Percentiles rank a stretch among this genome's conserved stretches.
phyloP scores from a whole-genome alignment of 2,113 vertebrate genomes.

The human (Homo sapiens) region DNA sequence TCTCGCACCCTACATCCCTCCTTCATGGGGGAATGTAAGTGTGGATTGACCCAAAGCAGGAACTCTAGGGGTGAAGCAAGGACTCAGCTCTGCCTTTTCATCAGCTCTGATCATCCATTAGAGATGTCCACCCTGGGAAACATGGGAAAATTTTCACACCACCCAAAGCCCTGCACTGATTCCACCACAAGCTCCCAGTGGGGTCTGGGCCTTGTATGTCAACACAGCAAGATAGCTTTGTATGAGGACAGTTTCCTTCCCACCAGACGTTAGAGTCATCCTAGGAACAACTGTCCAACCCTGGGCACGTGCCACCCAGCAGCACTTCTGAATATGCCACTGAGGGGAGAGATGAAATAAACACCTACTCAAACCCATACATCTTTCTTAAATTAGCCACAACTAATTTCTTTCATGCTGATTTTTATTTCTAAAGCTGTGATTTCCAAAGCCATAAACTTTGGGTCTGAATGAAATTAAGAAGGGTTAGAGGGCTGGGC shows the following conservation, averaged over 20 bases:
- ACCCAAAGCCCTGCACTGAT: neutral
- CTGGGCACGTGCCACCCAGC: too few relatives aligned
- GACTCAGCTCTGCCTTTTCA: neutral
- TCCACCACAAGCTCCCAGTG: neutral
- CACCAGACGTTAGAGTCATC: rapidly evolving
- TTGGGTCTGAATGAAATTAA: neutral
- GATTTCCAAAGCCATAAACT: neutral
- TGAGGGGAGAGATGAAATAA: neutral
- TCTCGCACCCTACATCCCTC: neutral
- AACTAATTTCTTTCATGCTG: neutral
- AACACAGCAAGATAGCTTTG: rapidly evolving
- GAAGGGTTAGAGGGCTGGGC: too few relatives aligned
- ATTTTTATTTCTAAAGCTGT: neutral
- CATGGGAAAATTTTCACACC: neutral
- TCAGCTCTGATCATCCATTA: neutral
- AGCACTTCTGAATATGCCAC: neutral
- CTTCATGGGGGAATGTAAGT: neutral
- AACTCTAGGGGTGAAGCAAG: too few relatives aligned
- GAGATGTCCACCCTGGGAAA: too few relatives aligned
- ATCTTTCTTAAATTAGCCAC: neutral
- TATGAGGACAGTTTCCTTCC: neutral
- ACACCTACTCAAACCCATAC: neutral
- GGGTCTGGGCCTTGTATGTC: neutral
- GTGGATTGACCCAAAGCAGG: too few relatives aligned
- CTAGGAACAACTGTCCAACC: neutral